phyloP scores from a whole-genome alignment of 2,888 invertebrate species.

The Tenthredo livida region DNA sequence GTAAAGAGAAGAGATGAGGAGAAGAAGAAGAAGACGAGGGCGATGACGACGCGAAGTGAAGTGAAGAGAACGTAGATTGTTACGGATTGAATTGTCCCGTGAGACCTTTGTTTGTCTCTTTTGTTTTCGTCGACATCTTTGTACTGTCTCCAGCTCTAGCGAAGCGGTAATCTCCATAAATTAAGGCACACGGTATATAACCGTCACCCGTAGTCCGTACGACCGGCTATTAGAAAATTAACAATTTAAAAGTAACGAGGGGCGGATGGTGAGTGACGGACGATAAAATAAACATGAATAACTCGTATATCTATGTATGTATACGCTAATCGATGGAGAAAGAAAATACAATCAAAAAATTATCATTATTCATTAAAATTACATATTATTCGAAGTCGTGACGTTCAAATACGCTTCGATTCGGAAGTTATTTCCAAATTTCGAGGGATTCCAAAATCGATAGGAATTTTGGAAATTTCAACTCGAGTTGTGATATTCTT shows the following conservation, averaged over 20 bases:
- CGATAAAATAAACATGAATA: slow-evolving; percentile 2
- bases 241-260: slow-evolving; percentile 29
- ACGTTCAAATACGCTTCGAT: neutral
- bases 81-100: slow-evolving; percentile 45
- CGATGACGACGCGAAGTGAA: neutral
- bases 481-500: neutral
- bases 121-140: slow-evolving; percentile 41
- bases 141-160: slow-evolving; percentile 18
- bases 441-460: neutral
- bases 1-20: neutral
- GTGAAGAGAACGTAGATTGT: slow-evolving; percentile 6
- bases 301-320: neutral
- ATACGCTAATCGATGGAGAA: neutral
- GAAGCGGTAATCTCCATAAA: slow-evolving; percentile 45
- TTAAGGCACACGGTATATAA: slow-evolving; percentile 25
- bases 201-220: neutral
- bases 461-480: neutral
- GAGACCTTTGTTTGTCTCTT: slow-evolving; percentile 32
- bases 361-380: neutral
- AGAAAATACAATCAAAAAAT: neutral
- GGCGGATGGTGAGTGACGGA: neutral
- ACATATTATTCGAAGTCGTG: neutral
- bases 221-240: slow-evolving; percentile 35
- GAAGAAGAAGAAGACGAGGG: neutral
- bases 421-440: too few relatives aligned